Evolutionary conservation across 1,140 invertebrate genomes (phyloP).

Genomic region (Scaptomyza graminum): DNA sequence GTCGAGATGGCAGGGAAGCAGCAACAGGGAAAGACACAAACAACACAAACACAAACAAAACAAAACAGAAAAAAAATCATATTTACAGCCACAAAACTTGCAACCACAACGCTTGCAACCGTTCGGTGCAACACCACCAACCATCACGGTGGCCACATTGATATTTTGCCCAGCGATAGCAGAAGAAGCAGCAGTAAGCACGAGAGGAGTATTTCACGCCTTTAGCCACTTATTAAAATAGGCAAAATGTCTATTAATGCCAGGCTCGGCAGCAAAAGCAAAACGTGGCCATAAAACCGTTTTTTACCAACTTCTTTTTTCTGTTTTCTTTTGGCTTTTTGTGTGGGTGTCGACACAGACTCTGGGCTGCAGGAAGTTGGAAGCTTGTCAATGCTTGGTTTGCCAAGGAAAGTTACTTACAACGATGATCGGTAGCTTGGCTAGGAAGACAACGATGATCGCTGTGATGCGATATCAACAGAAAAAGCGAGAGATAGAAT

Average conservation of each 20-base stretch:
- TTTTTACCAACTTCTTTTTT: too few relatives aligned
- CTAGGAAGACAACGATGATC: slow-evolving; percentile 20
- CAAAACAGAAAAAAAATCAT: slow-evolving; percentile 53
- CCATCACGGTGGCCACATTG: slow-evolving; percentile 51
- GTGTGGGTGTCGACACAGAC: slow-evolving; percentile 25
- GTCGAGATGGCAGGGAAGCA: too few relatives aligned
- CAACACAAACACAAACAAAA: slow-evolving; percentile 48
- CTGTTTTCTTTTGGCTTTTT: not conserved
- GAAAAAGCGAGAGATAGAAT: too few relatives aligned
- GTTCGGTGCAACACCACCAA: slow-evolving; percentile 23
- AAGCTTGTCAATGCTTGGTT: slow-evolving; percentile 16
- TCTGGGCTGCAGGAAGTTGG: slow-evolving; percentile 2
- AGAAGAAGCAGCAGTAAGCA: slow-evolving; percentile 30
- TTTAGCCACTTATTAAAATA: slow-evolving; percentile 82
- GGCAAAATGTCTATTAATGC: slow-evolving; percentile 78
- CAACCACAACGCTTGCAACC: slow-evolving; percentile 28
- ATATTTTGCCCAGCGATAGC: slow-evolving; percentile 56
- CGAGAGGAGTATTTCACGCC: slow-evolving; percentile 72
- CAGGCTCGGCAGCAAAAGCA: slow-evolving; percentile 8
- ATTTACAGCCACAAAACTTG: slow-evolving; percentile 52
- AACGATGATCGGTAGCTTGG: slow-evolving; percentile 40
- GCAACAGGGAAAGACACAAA: slow-evolving; percentile 52
- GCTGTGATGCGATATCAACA: slow-evolving; percentile 32
- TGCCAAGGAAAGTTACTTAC: slow-evolving; percentile 10
- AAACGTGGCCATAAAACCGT: slow-evolving; percentile 37